phyloP scores from a whole-genome alignment of 2,113 vertebrate species.

The Phodopus roborovskii region DNA sequence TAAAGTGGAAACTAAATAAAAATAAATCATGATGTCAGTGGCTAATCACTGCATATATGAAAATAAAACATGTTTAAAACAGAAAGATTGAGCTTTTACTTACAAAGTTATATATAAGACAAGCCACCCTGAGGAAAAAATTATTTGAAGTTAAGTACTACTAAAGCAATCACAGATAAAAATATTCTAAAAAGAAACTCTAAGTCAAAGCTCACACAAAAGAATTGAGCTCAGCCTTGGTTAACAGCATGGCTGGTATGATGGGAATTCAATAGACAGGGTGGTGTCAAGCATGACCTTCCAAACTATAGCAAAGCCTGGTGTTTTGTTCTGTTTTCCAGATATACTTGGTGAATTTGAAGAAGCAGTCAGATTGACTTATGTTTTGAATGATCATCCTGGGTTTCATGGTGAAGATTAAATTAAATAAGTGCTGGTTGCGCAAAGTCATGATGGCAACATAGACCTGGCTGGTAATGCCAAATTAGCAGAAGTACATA shows the following conservation, averaged over 20 bases:
- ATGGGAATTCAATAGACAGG: neutral
- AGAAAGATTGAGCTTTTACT: neutral
- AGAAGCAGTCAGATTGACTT: neutral
- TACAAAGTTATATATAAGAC: neutral
- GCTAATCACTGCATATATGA: neutral
- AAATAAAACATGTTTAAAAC: neutral
- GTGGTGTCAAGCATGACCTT: neutral
- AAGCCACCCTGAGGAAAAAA: neutral
- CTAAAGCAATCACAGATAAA: neutral
- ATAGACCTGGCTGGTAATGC: no score
- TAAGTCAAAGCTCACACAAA: neutral
- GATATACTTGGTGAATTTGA: neutral
- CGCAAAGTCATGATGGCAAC: neutral
- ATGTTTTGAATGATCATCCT: neutral
- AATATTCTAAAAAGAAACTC: neutral
- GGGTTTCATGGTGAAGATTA: fast-evolving
- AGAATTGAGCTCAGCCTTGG: neutral
- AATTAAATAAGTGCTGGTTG: neutral
- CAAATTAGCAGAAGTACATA: neutral
- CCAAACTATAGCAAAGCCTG: neutral
- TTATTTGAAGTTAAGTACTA: neutral
- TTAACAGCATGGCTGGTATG: neutral
- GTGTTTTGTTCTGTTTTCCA: neutral
- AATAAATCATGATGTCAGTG: neutral
- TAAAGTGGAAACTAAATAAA: neutral